These are phyloP conservation scores for Manduca sexta DNA, from an alignment of 1,140 invertebrate genomes.

Conservation along the genomic window DNA sequence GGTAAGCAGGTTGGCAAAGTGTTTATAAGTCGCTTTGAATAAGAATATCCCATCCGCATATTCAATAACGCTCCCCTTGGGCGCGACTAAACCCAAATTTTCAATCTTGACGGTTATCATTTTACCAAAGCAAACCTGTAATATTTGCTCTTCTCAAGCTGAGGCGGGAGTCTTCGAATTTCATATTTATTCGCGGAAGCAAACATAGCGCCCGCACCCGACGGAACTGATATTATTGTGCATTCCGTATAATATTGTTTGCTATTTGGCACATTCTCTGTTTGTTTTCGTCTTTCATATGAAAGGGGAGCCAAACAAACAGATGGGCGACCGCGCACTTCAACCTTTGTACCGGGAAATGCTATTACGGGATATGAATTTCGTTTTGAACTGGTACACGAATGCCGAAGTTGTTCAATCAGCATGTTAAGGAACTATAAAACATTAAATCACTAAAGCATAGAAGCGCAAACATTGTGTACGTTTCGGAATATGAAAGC, in stretches of 20 bases:
- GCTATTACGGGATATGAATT: conserved; percentile 42
- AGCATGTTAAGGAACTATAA: conserved; percentile 21
- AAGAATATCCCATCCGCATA: conserved; percentile 6
- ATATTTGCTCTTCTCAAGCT: conserved; percentile 63
- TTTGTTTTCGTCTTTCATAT: conserved; percentile 72
- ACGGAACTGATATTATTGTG: conserved; percentile 73
- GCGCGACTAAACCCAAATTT: conserved; percentile 60
- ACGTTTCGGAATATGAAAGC: conserved; percentile 60
- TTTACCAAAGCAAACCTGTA: conserved; percentile 70
- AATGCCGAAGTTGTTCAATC: no score
- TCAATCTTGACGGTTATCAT: conserved; percentile 71
- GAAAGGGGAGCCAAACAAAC: conserved; percentile 70
- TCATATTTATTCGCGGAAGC: conserved; percentile 70
- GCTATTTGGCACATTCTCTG: conserved; percentile 71
- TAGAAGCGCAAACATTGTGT: conserved; percentile 50
- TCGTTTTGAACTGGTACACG: conserved; percentile 27
- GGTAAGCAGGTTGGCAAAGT: no score
- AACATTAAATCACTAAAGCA: conserved; percentile 49
- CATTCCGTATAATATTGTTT: conserved; percentile 74
- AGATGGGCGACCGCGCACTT: conserved; percentile 55
- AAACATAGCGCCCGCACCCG: conserved; percentile 45
- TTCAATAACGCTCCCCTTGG: conserved; percentile 31
- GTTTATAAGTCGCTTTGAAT: no score
- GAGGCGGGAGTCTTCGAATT: conserved; percentile 65
- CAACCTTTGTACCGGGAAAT: conserved; percentile 50